Base-by-base conservation (phyloP, 2,888 invertebrate genomes). In the Cosmia pyralina region DNA sequence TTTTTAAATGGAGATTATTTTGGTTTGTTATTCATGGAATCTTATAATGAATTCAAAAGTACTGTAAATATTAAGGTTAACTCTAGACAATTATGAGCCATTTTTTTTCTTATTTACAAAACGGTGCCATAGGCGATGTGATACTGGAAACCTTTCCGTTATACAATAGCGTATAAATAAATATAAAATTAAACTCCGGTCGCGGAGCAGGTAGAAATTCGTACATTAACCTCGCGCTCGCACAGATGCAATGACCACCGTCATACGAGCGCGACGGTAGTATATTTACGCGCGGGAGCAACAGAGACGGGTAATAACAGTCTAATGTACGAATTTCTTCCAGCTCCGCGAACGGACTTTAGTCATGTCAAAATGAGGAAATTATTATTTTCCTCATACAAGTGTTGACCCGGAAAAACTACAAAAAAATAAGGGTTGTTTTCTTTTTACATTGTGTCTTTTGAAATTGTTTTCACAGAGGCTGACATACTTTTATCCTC, bases 371-470 rank as follows among this genome's bases (percentile, higher is more conserved):
- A 22, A 46, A 13, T 34, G 22, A 17, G 6, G 34, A 55, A 50
- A 53, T 79, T 2, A 28, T 50, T 60, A 76, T 64, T 63, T 76
- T 64, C 80, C 75, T 41, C 22, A 48, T 53, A 28, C 41, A 53
- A 53, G 52, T 41, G 19, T 59, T 48, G 65, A 64, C 64, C 22
- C 22, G 79, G 63, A 80, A 76, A 74, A 58, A 34, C 52, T 48
- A 13, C 38, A 10, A 53, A 53, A 57, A 55, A 64, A 75, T 55
- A 46, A 19, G 1, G 19, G n/a, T 28, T n/a, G 15, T 79, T 72
- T 55, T 72, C 19, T 60, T 60, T 48, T n/a, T 15, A 22, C 22
- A 55, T 62, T 38, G 48, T 13, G 28, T 50, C n/a, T 50, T 79
- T 75, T 50, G 60, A 50, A 55, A 50, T 44, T 50, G 17, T 34